A percentile compares a stretch with the other conserved stretches of the same genome.
These are phyloP conservation scores for Acanthaster planci DNA, from an alignment of 35 echinoderm and acorn worm species.

Conservation along the genomic window DNA sequence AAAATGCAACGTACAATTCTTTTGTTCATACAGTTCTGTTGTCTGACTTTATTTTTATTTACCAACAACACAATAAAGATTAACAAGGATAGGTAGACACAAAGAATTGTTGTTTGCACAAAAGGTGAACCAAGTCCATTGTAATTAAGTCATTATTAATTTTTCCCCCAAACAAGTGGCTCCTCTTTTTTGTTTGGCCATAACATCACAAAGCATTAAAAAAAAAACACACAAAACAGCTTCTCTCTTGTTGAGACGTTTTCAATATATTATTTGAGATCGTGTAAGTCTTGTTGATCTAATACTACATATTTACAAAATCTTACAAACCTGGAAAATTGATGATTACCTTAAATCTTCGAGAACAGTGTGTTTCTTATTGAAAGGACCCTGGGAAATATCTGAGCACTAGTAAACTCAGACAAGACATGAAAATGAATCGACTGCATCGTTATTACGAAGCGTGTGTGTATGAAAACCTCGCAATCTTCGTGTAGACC, in stretches of 20 bases:
- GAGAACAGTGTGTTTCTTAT: no score
- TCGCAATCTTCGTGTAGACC: no score
- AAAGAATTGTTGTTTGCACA: not conserved
- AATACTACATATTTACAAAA: slow-evolving; percentile 17
- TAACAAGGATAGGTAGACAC: not conserved
- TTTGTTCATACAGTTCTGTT: slow-evolving; percentile 4
- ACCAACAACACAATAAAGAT: slow-evolving; percentile 5
- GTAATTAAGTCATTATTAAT: not conserved
- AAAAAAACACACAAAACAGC: not conserved
- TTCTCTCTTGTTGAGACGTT: not conserved
- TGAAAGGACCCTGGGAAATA: no score
- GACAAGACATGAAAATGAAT: no score
- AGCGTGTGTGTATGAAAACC: no score
- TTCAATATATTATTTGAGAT: slow-evolving; percentile 19
- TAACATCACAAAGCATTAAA: not conserved
- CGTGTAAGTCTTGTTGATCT: not conserved
- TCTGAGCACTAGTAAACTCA: no score
- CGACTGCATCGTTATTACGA: no score
- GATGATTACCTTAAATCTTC: no score
- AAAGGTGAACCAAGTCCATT: not conserved
- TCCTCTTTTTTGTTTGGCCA: not conserved
- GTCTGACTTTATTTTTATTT: slow-evolving; percentile 10
- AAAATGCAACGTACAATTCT: no score
- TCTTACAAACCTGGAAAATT: not conserved
- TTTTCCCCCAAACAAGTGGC: not conserved